Evolutionary conservation across 2,113 vertebrate species (phyloP).

Genomic region (Malurus elegans): DNA sequence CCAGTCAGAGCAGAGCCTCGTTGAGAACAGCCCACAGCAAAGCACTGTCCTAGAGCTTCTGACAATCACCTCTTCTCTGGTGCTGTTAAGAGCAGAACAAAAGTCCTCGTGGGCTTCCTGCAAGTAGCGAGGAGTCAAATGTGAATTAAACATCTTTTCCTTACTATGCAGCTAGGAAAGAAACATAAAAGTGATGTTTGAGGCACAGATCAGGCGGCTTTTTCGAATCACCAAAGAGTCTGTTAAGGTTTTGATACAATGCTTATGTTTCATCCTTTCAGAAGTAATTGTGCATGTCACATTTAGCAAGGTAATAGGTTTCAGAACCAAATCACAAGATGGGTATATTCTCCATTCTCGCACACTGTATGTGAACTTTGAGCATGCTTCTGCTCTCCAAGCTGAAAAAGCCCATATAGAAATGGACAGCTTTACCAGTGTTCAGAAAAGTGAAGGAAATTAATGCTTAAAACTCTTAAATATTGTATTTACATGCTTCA

Average conservation of each 20-base stretch:
- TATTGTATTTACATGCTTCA: background rate
- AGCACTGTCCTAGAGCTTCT: background rate
- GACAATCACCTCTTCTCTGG: background rate
- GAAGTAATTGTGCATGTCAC: background rate
- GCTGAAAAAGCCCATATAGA: background rate
- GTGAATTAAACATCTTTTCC: background rate
- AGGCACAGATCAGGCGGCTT: background rate
- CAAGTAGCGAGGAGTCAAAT: background rate
- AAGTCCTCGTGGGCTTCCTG: background rate
- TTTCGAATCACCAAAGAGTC: background rate
- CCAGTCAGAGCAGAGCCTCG: background rate
- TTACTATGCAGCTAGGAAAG: background rate
- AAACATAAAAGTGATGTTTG: background rate
- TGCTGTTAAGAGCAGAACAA: background rate
- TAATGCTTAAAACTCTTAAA: background rate
- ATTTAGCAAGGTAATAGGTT: background rate
- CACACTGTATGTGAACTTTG: background rate
- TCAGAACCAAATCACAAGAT: background rate
- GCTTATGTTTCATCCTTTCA: background rate
- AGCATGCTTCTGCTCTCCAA: background rate
- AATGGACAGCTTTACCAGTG: background rate
- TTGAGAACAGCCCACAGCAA: background rate
- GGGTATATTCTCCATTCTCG: background rate
- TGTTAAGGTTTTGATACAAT: background rate
- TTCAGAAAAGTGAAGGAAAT: background rate